Conservation (phyloP, 2,888 invertebrate species). For the Aphodius granarius region DNA sequence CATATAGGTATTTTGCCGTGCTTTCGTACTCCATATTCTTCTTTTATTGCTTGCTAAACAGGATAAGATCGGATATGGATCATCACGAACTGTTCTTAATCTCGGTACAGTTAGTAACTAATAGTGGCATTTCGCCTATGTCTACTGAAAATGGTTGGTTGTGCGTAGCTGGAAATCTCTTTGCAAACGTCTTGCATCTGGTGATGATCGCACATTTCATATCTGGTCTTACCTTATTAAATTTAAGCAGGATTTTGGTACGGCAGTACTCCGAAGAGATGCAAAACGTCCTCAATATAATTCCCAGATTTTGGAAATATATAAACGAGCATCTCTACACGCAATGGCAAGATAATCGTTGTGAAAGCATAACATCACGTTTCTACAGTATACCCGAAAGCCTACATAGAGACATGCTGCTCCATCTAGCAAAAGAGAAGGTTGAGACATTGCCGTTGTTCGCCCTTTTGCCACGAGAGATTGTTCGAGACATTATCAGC, state of each 20-base stretch:
- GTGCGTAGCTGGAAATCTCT: conserved; percentile 10
- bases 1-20: conserved; percentile 15
- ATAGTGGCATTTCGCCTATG: no score
- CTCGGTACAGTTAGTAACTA: not conserved
- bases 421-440: conserved; percentile 1
- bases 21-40: conserved; percentile 20
- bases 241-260: conserved; percentile 8
- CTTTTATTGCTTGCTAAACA: conserved; percentile 14
- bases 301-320: not conserved
- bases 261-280: conserved; percentile 16
- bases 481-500: conserved; percentile 16
- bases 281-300: conserved; percentile 4
- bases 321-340: conserved; percentile 25
- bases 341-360: conserved; percentile 28
- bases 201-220: conserved; percentile 20
- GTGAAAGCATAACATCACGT: conserved; percentile 8
- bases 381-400: conserved; percentile 13
- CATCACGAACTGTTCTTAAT: not conserved
- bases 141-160: not conserved
- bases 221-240: conserved; percentile 10
- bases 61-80: not conserved
- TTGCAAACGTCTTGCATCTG: conserved; percentile 3
- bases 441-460: conserved; percentile 4
- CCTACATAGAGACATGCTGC: conserved; percentile 11
- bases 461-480: not conserved